Conservation (phyloP, 2,888 invertebrate genomes). For the Mechanitis mazaeus region DNA sequence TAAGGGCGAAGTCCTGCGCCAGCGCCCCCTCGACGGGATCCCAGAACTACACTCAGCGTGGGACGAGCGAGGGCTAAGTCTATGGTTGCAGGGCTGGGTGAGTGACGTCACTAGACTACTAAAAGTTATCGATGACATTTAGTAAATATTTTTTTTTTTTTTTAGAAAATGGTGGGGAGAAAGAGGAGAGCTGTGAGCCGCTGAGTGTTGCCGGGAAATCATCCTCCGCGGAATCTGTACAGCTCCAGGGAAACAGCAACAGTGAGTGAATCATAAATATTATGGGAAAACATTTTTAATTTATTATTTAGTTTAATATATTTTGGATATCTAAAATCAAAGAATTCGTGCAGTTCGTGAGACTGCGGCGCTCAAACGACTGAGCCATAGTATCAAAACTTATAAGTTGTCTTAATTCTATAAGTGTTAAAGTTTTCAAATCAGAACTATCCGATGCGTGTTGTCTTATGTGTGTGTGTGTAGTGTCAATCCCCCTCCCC, state of each 20-base stretch:
- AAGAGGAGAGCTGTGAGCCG: constrained; percentile 83
- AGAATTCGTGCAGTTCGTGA: too few relatives aligned
- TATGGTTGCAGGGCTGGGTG: constrained; percentile 92
- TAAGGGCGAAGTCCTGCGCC: constrained; percentile 87
- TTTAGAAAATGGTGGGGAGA: constrained; percentile 81
- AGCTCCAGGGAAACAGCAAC: constrained; percentile 75
- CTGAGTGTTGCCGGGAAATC: constrained; percentile 82
- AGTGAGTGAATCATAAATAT: constrained; percentile 43
- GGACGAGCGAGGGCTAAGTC: constrained; percentile 94
- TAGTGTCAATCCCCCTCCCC: too few relatives aligned
- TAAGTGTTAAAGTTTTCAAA: too few relatives aligned
- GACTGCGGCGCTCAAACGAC: too few relatives aligned
- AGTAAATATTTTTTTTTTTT: not conserved
- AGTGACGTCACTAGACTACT: constrained; percentile 23
- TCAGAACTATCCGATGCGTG: too few relatives aligned
- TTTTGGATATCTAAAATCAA: too few relatives aligned
- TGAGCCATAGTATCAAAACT: too few relatives aligned
- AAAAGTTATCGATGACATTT: not conserved
- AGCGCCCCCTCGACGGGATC: constrained; percentile 94
- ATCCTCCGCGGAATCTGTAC: constrained; percentile 88
- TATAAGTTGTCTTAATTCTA: too few relatives aligned
- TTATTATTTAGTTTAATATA: too few relatives aligned
- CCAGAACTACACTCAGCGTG: constrained; percentile 95
- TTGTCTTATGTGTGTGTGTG: too few relatives aligned
- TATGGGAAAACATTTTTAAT: not conserved